Conservation (phyloP, 2,113 vertebrate species). For the Gallinago jamesoni region DNA sequence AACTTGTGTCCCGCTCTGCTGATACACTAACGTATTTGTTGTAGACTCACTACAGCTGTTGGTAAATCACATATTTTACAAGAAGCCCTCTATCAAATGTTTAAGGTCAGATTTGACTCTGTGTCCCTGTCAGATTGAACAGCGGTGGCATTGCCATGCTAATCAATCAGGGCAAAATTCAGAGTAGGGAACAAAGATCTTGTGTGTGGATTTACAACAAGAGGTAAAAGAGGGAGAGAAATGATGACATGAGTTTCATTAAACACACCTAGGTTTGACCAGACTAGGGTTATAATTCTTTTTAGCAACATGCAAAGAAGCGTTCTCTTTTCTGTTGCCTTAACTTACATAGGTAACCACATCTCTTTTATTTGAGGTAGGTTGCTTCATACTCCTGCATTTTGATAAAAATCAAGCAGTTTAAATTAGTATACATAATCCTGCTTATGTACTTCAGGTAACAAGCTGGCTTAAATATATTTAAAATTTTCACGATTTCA, state of each 20-base stretch:
- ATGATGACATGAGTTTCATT: not conserved
- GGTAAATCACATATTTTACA: not conserved
- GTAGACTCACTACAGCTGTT: not conserved
- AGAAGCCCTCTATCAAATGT: not conserved
- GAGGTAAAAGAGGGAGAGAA: not conserved
- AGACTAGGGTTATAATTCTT: not conserved
- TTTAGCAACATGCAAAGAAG: not conserved
- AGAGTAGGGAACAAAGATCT: fast-evolving
- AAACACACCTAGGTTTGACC: not conserved
- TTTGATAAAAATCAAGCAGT: not conserved
- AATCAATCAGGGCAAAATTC: not conserved
- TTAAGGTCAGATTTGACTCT: not conserved
- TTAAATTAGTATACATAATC: not conserved
- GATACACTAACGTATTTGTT: not conserved
- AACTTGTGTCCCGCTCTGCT: not conserved
- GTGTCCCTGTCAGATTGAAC: not conserved
- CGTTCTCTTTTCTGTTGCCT: not conserved
- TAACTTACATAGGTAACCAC: not conserved
- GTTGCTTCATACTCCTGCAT: not conserved
- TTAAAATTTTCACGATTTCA: not conserved
- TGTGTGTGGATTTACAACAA: not conserved
- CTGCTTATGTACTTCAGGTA: not conserved
- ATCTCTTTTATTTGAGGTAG: not conserved
- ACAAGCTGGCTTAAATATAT: not conserved
- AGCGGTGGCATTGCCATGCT: not conserved